phyloP scores from a whole-genome alignment of 2,888 invertebrate genomes.

The Diloba caeruleocephala region DNA sequence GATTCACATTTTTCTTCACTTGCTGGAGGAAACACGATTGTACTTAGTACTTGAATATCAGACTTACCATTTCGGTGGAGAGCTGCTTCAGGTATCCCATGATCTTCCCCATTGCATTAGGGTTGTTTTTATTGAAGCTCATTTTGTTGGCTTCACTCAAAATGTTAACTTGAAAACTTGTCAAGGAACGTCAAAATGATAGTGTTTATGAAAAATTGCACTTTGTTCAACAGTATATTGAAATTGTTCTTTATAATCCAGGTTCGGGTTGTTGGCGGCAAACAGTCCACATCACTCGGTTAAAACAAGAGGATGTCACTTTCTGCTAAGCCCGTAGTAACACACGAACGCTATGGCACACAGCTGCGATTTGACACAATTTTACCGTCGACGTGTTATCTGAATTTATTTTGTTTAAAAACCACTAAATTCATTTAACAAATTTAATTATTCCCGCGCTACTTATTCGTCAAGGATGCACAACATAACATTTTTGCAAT shows the following conservation, averaged over 20 bases:
- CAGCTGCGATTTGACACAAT: conserved; percentile 74
- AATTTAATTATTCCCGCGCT: conserved; percentile 78
- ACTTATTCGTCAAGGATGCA: conserved; percentile 69
- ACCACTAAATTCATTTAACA: conserved; percentile 66
- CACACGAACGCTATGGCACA: conserved; percentile 56
- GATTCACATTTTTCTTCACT: background rate
- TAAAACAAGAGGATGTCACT: conserved; percentile 44
- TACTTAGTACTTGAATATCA: conserved; percentile 1
- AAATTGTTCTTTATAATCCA: conserved; percentile 76
- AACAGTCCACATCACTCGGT: conserved; percentile 72
- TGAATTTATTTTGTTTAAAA: conserved; percentile 52
- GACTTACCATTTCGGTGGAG: conserved; percentile 87
- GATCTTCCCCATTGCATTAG: conserved; percentile 86
- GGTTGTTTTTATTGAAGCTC: conserved; percentile 88
- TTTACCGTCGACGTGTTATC: conserved; percentile 58
- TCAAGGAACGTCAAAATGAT: conserved; percentile 84
- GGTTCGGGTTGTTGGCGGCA: conserved; percentile 75
- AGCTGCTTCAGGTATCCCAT: conserved; percentile 87
- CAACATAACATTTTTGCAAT: conserved; percentile 76
- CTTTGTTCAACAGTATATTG: conserved; percentile 70
- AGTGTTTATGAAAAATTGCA: conserved; percentile 77
- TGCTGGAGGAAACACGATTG: background rate
- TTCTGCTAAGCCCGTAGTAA: conserved; percentile 44
- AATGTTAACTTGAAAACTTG: conserved; percentile 55
- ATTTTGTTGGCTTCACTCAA: conserved; percentile 74